Evolutionary conservation across 2,797 vertebrate genomes (phyloP).

Genomic region (Cygnus olor): DNA sequence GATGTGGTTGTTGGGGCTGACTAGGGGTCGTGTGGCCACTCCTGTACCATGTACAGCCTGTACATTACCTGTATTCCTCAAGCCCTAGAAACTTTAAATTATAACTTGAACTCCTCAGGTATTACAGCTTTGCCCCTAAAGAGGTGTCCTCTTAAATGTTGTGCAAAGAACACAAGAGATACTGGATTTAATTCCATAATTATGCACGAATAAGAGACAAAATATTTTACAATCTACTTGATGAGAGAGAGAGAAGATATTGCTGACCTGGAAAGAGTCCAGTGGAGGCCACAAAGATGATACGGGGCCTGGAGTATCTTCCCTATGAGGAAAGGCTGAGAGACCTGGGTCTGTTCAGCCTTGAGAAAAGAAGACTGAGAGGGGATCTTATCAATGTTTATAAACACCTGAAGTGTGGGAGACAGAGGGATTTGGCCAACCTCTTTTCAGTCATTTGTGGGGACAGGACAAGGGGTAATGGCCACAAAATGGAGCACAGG

Average conservation of each 20-base stretch:
- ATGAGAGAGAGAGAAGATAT: neutral
- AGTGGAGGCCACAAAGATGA: too few relatives aligned
- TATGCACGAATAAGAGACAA: neutral
- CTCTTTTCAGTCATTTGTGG: too few relatives aligned
- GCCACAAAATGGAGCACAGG: too few relatives aligned
- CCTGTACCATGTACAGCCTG: neutral
- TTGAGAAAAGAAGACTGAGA: too few relatives aligned
- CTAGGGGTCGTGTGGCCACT: neutral
- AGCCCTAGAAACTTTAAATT: neutral
- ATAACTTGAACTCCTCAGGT: neutral
- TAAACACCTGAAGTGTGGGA: too few relatives aligned
- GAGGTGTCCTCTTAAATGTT: neutral
- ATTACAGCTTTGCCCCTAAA: neutral
- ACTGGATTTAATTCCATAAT: neutral
- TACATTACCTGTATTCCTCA: neutral
- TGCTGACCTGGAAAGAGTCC: neutral
- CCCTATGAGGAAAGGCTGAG: too few relatives aligned
- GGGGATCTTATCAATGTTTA: too few relatives aligned
- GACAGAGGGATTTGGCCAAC: too few relatives aligned
- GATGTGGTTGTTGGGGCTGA: neutral
- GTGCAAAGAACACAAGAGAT: neutral
- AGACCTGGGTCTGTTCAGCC: too few relatives aligned
- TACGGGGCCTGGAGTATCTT: too few relatives aligned
- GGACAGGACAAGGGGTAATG: too few relatives aligned
- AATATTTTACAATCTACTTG: neutral